Conservation (phyloP, 2,797 vertebrate species). For the Nothura maculosa region DNA sequence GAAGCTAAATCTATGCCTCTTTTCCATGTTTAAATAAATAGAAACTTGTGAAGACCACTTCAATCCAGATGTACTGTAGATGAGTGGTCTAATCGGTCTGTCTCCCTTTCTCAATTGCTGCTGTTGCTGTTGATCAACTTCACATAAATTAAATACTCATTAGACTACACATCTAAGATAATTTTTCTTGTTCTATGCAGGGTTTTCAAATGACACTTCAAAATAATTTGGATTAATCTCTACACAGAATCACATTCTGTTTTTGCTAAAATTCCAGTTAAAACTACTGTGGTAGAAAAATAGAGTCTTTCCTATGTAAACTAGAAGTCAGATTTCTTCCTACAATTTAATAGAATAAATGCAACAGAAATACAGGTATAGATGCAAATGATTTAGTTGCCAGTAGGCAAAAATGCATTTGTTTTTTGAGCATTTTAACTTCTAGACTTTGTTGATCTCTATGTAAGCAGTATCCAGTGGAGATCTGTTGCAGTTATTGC, state of each 20-base stretch:
- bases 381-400: background rate
- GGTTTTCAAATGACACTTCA: slow-evolving; percentile 22
- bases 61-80: background rate
- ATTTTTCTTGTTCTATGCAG: slow-evolving; percentile 2
- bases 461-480: background rate
- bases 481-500: background rate
- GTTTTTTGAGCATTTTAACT: background rate
- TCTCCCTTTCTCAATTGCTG: slow-evolving; percentile 17
- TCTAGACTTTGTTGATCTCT: background rate
- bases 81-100: slow-evolving; percentile 17
- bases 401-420: background rate
- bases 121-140: slow-evolving; percentile 43
- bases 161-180: background rate
- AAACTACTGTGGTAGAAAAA: background rate
- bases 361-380: background rate
- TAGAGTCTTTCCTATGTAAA: background rate
- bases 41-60: background rate
- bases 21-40: background rate
- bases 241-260: background rate
- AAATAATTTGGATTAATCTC: slow-evolving; percentile 42
- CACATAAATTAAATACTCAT: slow-evolving; percentile 49
- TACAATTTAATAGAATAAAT: background rate
- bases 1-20: background rate
- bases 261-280: background rate
- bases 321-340: background rate